Base-by-base conservation (phyloP, 2,888 invertebrate genomes). In the Cantharis rustica region DNA sequence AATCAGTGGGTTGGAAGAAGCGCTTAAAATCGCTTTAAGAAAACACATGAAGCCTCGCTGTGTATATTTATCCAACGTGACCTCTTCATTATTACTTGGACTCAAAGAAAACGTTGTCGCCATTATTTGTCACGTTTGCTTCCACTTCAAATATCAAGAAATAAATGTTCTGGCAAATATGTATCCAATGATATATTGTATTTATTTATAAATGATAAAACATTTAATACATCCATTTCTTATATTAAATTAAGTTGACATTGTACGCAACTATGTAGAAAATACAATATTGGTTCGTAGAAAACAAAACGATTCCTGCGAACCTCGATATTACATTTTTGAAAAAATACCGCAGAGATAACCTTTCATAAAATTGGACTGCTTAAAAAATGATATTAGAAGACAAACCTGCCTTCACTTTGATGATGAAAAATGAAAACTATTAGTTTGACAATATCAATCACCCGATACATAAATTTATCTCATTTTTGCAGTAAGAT, bases 1-100 rank as follows among this genome's bases (percentile, higher is more conserved):
- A 47, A 47, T 47, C 7, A n/a, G 47, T n/a, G 47, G n/a, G n/a
- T 9, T n/a, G 47, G 47, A 47, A 47, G n/a, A n/a, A n/a, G 47
- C 1, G 4, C n/a, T 7, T 1, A 7, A 47, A 47, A 47, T 47
- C 47, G n/a, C 47, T n/a, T 47, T 47, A n/a, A 2, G 47, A 47
- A 47, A 47, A 47, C 47, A 47, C n/a, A n/a, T 47, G 47, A 71
- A 23, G 11, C 63, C 15, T 68, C 26, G 26, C 71, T 61, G 13
- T 26, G 61, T 11, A 66, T 75, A 75, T 75, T 75, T 75, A 75
- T 75, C 20, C 71, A 68, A 72, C 71, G 75, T 68, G 75, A 75
- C 72, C 68, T 68, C 68, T 72, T 72, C 69, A 72, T 75, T 75
- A 75, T 75, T 75, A 17, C 75, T 62, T 16, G 13, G 16, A 62